These are phyloP conservation scores for Graptemys geographica DNA, from an alignment of 2,797 vertebrate genomes.

Conservation along the genomic window DNA sequence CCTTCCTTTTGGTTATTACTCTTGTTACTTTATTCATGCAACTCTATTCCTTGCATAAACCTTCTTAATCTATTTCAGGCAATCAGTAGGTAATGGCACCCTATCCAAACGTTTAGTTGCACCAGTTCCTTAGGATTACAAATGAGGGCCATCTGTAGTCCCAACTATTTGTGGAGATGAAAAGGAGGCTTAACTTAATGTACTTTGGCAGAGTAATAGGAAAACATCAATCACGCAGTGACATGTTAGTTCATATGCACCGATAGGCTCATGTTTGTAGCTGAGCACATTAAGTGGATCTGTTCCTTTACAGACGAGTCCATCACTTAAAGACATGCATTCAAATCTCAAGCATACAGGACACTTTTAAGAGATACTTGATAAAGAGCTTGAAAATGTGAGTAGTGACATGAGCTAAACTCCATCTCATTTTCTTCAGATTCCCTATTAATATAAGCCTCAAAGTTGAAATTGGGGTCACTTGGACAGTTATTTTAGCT, in stretches of 20 bases:
- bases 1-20: conserved; percentile 20
- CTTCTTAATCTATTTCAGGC: conserved; percentile 59
- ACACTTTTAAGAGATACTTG: conserved; percentile 76
- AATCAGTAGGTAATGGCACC: conserved; percentile 50
- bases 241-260: conserved; percentile 78
- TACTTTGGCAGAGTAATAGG: conserved; percentile 81
- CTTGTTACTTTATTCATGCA: conserved; percentile 13
- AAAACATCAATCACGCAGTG: conserved; percentile 81
- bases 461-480: conserved; percentile 79
- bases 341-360: conserved; percentile 69
- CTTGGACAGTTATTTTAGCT: conserved; percentile 73
- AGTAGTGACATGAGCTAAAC: conserved; percentile 72
- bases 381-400: conserved; percentile 75
- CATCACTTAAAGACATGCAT: conserved; percentile 70
- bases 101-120: conserved; percentile 55
- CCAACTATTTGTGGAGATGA: conserved; percentile 79
- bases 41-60: neutral
- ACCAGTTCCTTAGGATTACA: conserved; percentile 72
- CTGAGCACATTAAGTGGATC: conserved; percentile 76
- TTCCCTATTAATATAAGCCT: conserved; percentile 72
- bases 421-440: conserved; percentile 73
- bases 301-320: conserved; percentile 73
- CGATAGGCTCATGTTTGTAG: conserved; percentile 77
- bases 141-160: conserved; percentile 80
- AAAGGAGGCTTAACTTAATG: conserved; percentile 81